Evolutionary conservation across 2,113 vertebrate genomes (phyloP), one percentile per base, ranked within the genome.

Genomic region (Hypanus sabinus): DNA sequence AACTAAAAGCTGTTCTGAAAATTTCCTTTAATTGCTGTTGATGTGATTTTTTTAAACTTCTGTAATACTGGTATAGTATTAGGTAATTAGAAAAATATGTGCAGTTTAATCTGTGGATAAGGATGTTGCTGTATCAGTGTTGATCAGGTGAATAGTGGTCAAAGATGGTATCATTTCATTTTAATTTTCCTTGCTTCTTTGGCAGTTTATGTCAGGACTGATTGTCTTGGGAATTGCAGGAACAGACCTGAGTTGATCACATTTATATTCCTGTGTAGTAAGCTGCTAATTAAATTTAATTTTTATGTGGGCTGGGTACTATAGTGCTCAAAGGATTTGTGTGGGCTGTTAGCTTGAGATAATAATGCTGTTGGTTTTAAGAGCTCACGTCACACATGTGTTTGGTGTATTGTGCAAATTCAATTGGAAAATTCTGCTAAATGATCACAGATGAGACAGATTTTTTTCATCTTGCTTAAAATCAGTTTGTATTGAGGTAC

Each of bases 401-500:
- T 75, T 93, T 93, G 70, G 36, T 73, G 18, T 46, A 75, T 33
- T 73, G 91, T 93, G 90, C 33, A 93, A 73, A 93, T 71, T 93
- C 90, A 93, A 36, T 93, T 93, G 91, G 91, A 93, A 93, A 93
- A 93, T 46, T 93, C 91, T 93, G 91, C 91, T 93, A 73, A 93
- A 73, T 75, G 91, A 46, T 93, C 91, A 75, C 91, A 93, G 91
- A 93, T 93, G 90, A 93, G 90, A 73, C 68, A 38, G 90, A 93
- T 93, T 93, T 93, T 36, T 93, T 36, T 93, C 91, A 93, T 36
- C 91, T 22, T 71, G 91, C 24, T 73, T 55, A 75, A 73, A 93
- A 68, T 93, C 91, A 73, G 70, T 93, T 93, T 93, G 24, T 55
- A 36, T 93, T 75, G 36, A 73, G 70, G 91, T 33, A 75, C 20